Evolutionary conservation across 2,797 vertebrate species (phyloP), one percentile per base, ranked within the genome.

Genomic region (Novumbra hubbsi): DNA sequence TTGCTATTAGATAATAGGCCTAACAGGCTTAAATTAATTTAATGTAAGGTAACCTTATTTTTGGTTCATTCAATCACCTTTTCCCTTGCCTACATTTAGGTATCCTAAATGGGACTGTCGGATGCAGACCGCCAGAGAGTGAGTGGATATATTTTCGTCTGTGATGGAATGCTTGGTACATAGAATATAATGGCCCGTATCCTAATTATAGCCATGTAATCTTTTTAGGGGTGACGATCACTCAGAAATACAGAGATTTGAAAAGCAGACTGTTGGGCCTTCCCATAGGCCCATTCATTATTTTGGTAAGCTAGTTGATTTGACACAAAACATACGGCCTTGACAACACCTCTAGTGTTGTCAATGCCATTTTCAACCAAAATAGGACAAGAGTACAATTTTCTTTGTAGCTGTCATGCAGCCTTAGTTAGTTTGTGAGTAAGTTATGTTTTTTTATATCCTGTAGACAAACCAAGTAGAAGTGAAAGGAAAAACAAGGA

Each of bases 41-140:
- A 2, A 24, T 60, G 2, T 24, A 24, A 57, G 1, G n/a, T 57
- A 16, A 12, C 1, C 28, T 57, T 17, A 63, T 15, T 16, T 65
- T 65, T 32, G 16, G 8, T 30, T 65, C 1, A 30, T 65, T 65
- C 28, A 2, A 34, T 65, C 63, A 30, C 63, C 30, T 64, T 1
- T 8, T 17, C 63, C 6, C 27, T 28, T 16, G 15, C 60, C 63
- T 65, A 67, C 45, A 0, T 45, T 45, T 78, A 94, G 93, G 80
- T 94, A 86, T 86, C 91, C 93, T 9, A 30, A 68, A 0, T 94
- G 93, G 93, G 88, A 94, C 84, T 92, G 92, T 79, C 86, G 86
- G 30, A 16, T 91, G 82, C 78, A 83, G n/a, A 85, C 79, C 0
- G 24, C 72, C 78, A 81, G 45, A 80, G 89, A 87, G 93, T 93